Conservation (phyloP, 2,888 invertebrate genomes). For the Plebejus anna region DNA sequence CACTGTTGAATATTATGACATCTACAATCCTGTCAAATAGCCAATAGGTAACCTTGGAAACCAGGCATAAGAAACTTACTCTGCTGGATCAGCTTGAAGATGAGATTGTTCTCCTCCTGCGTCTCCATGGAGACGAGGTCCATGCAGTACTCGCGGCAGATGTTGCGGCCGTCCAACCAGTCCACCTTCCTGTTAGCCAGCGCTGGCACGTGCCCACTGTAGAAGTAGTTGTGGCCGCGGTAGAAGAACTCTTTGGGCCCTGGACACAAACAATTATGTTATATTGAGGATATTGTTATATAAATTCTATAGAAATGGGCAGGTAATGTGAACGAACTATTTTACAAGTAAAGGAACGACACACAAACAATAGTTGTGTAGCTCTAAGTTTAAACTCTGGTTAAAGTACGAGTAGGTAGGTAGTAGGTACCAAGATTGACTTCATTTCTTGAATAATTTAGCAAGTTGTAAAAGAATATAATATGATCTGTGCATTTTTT, state of each 20-base stretch:
- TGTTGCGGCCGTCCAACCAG: slow-evolving; percentile 94
- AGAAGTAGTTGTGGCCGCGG: slow-evolving; percentile 93
- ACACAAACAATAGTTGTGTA: no score
- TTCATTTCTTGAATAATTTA: no score
- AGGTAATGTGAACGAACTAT: no score
- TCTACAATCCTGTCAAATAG: background rate
- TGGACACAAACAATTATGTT: slow-evolving; percentile 58
- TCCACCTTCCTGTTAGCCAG: slow-evolving; percentile 90
- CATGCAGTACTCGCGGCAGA: slow-evolving; percentile 96
- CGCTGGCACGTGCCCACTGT: slow-evolving; percentile 88
- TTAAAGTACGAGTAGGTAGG: no score
- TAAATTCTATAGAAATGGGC: no score
- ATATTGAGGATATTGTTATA: no score
- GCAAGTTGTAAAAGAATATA: no score
- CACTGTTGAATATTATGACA: background rate
- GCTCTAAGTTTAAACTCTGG: no score
- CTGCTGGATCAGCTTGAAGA: slow-evolving; percentile 92
- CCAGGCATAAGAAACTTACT: slow-evolving; percentile 72
- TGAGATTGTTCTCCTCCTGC: slow-evolving; percentile 93
- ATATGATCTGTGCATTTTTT: no score
- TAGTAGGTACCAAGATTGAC: no score
- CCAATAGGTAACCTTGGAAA: background rate
- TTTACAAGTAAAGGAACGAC: no score
- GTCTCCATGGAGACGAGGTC: slow-evolving; percentile 93
- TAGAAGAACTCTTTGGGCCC: slow-evolving; percentile 95